These are phyloP conservation scores for Mythimna ferrago DNA, from an alignment of 2,888 invertebrate species.

Conservation along the genomic window DNA sequence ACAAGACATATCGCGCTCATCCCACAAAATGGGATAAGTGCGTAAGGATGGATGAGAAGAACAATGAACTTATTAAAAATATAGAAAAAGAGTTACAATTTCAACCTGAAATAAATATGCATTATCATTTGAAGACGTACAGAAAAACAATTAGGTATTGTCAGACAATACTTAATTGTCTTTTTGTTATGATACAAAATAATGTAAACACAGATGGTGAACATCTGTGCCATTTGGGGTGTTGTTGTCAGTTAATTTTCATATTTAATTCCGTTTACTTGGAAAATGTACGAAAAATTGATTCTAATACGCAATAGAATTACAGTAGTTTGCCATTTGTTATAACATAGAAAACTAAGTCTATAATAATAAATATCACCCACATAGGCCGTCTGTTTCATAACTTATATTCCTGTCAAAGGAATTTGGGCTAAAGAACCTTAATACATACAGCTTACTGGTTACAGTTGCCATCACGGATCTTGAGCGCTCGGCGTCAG, in stretches of 20 bases:
- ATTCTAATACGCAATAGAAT: not conserved
- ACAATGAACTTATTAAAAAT: not conserved
- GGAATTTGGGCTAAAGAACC: no score
- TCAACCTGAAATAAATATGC: not conserved
- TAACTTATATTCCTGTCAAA: no score
- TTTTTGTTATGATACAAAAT: not conserved
- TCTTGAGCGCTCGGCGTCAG: no score
- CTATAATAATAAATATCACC: no score
- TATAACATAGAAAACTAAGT: no score
- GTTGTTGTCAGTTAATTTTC: conserved; percentile 2
- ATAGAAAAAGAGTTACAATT: not conserved
- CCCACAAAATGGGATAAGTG: not conserved
- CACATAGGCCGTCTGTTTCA: no score
- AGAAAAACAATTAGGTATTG: not conserved
- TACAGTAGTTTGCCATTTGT: no score
- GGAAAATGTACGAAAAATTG: not conserved
- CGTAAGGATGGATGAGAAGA: not conserved
- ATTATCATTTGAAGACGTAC: not conserved
- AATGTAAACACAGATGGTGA: conserved; percentile 9
- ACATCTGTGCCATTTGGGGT: not conserved
- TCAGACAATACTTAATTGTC: no score
- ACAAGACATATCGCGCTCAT: no score
- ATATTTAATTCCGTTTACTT: not conserved
- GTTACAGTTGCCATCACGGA: no score
- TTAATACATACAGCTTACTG: no score